Conservation (phyloP, 2,888 invertebrate genomes). For the Campoplex capitator region DNA sequence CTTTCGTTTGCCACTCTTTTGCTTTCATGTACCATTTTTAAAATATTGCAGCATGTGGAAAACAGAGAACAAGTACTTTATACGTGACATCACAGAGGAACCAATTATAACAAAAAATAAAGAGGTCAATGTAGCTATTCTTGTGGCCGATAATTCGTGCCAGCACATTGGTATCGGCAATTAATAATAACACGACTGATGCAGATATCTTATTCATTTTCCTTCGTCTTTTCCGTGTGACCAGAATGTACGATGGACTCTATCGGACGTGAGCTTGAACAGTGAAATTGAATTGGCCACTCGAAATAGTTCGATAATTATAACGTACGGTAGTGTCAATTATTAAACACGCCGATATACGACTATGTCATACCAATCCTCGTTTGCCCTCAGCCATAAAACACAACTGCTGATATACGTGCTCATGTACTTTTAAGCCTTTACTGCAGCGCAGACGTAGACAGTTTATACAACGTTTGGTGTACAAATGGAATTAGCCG, state of each 20-base stretch:
- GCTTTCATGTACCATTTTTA: slow-evolving; percentile 8
- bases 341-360: slow-evolving; percentile 53
- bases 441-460: background rate
- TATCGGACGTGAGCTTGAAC: slow-evolving; percentile 5
- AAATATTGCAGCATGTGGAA: slow-evolving; percentile 13
- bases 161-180: slow-evolving; percentile 27
- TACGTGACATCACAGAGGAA: background rate
- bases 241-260: slow-evolving; percentile 9
- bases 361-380: slow-evolving; percentile 19
- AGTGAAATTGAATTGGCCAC: slow-evolving; percentile 62
- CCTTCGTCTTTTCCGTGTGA: slow-evolving; percentile 25
- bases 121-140: slow-evolving; percentile 36
- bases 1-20: slow-evolving; percentile 24
- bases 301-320: slow-evolving; percentile 60
- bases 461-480: slow-evolving; percentile 10
- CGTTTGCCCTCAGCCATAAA: slow-evolving; percentile 10
- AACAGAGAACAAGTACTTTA: slow-evolving; percentile 5
- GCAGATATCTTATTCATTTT: background rate
- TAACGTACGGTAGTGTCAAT: slow-evolving; percentile 57
- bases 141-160: background rate
- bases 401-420: slow-evolving; percentile 38
- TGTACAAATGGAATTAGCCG: background rate
- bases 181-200: slow-evolving; percentile 38
- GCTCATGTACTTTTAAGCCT: background rate
- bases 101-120: background rate